Evolutionary conservation across 2,888 invertebrate genomes (phyloP).

Genomic region (Noctua pronuba): DNA sequence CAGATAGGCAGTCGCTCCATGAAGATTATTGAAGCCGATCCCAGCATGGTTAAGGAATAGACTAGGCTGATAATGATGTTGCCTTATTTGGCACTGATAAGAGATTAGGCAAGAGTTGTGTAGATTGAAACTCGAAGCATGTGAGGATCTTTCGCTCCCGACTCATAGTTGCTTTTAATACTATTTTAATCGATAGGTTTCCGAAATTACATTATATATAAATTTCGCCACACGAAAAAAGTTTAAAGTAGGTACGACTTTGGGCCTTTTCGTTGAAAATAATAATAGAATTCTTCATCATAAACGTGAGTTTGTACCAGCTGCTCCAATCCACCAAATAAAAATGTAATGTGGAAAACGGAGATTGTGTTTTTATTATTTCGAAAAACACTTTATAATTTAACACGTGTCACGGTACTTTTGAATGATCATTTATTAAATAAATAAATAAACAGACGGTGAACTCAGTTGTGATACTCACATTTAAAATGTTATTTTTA

Average conservation of each 20-base stretch:
- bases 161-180: neutral
- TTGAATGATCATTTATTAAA: neutral
- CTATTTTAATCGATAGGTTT: too few species aligned
- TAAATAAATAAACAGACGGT: constrained; percentile 1
- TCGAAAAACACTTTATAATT: neutral
- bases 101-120: neutral
- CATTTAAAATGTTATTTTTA: neutral
- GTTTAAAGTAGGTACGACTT: neutral
- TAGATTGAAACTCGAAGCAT: neutral
- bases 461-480: neutral
- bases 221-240: neutral
- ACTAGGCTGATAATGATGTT: neutral
- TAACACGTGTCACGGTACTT: neutral
- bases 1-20: neutral
- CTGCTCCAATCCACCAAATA: neutral
- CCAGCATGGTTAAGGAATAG: neutral
- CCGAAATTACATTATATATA: neutral
- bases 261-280: neutral
- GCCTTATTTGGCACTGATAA: neutral
- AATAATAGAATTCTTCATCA: neutral
- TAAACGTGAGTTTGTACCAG: neutral
- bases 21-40: neutral
- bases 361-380: neutral
- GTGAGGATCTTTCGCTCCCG: neutral
- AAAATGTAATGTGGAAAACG: neutral